Evolutionary conservation across 2,113 vertebrate species (phyloP).

Genomic region (Corythornis cristatus): DNA sequence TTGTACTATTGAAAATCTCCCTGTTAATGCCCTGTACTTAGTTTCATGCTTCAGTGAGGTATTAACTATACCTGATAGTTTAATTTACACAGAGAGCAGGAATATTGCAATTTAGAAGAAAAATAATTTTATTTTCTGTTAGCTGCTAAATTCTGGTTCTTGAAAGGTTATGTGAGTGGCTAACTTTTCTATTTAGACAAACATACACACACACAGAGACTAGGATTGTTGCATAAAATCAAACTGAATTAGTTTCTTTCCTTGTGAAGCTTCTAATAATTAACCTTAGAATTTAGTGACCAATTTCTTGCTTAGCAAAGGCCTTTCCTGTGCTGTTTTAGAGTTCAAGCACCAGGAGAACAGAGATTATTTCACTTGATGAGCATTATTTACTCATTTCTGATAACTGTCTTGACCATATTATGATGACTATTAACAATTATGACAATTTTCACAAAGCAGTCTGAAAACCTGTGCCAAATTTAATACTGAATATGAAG

Average conservation of each 20-base stretch:
- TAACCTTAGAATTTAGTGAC: background rate
- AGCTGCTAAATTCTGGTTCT: background rate
- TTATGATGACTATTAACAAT: background rate
- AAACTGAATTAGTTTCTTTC: background rate
- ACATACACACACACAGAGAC: background rate
- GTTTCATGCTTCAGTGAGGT: background rate
- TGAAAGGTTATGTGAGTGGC: background rate
- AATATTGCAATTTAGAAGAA: background rate
- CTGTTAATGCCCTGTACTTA: background rate
- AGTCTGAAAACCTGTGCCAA: background rate
- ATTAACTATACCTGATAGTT: background rate
- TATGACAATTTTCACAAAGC: background rate
- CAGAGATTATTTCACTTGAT: background rate
- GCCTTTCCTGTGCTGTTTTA: background rate
- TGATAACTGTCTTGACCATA: background rate
- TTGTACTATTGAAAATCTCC: background rate
- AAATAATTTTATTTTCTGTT: background rate
- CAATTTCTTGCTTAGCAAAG: background rate
- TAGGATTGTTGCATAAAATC: background rate
- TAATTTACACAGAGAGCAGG: background rate
- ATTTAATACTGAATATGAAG: background rate
- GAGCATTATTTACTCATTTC: background rate
- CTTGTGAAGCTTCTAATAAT: background rate
- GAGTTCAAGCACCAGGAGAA: background rate
- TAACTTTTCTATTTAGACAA: background rate